phyloP scores from a whole-genome alignment of 2,113 vertebrate species.

The Oenanthe melanoleuca region DNA sequence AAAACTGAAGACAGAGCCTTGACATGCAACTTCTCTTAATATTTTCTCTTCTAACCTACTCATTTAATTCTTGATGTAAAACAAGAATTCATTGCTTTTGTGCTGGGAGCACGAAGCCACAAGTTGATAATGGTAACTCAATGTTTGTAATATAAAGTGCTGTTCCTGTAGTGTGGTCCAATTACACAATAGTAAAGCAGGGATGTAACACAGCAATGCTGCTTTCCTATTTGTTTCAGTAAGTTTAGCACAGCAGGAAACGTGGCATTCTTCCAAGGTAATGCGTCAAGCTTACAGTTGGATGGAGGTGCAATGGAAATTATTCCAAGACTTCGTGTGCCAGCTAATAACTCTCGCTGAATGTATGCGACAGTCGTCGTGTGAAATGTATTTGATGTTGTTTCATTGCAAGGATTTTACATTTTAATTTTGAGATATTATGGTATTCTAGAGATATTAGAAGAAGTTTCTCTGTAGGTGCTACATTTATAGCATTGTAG shows the following conservation, averaged over 20 bases:
- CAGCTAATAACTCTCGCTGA: conserved; percentile 70
- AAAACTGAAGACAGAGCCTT: background rate
- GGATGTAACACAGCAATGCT: conserved; percentile 72
- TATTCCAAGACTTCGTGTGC: conserved; percentile 64
- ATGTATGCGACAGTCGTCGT: conserved; percentile 50
- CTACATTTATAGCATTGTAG: background rate
- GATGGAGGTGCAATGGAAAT: conserved; percentile 71
- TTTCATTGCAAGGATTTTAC: conserved; percentile 63
- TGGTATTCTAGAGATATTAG: conserved; percentile 7
- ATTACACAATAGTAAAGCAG: conserved; percentile 79
- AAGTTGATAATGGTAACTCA: conserved; percentile 63
- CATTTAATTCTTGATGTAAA: conserved; percentile 42
- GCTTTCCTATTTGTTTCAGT: conserved; percentile 82
- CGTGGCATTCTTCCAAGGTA: conserved; percentile 70
- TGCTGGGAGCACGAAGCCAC: conserved; percentile 15
- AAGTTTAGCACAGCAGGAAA: conserved; percentile 81
- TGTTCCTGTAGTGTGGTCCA: conserved; percentile 74
- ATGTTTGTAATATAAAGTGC: conserved; percentile 63
- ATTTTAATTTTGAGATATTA: conserved; percentile 45
- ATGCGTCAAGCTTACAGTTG: conserved; percentile 67
- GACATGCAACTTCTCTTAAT: background rate
- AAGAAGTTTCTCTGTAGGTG: conserved; percentile 1
- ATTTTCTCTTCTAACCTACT: background rate
- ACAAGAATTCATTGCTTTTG: conserved; percentile 38
- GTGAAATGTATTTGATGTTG: conserved; percentile 55